phyloP scores from a whole-genome alignment of 1,140 invertebrate species.

The Trichoplusia ni region DNA sequence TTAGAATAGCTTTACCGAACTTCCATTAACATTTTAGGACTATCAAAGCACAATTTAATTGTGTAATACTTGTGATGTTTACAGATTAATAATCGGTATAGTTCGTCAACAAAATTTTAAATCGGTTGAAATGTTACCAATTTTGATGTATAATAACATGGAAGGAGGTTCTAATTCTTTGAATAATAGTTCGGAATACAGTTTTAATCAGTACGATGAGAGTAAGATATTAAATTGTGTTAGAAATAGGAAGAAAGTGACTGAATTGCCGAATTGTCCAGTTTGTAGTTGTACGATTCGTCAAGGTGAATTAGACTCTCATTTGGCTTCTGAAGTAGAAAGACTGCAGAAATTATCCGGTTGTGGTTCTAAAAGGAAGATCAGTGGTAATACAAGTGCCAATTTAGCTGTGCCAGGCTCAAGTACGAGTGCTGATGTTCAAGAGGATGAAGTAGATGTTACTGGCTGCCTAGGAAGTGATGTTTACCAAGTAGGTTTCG shows the following conservation, averaged over 20 bases:
- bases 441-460: conserved; percentile 68
- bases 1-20: conserved; percentile 49
- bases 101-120: conserved; percentile 44
- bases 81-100: conserved; percentile 59
- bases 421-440: conserved; percentile 52
- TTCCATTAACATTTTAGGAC: conserved; percentile 48
- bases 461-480: conserved; percentile 72
- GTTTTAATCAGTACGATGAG: conserved; percentile 60
- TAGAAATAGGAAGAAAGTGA: conserved; percentile 73
- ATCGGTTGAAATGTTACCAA: conserved; percentile 68
- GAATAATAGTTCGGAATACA: conserved; percentile 52
- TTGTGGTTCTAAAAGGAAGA: conserved; percentile 61
- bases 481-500: conserved; percentile 69
- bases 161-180: conserved; percentile 62
- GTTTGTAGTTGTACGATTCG: conserved; percentile 78
- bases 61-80: conserved; percentile 58
- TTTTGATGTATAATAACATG: conserved; percentile 72
- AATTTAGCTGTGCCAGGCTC: conserved; percentile 58
- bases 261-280: conserved; percentile 72
- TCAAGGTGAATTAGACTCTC: conserved; percentile 70
- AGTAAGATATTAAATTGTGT: conserved; percentile 73
- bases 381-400: conserved; percentile 51
- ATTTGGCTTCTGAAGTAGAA: conserved; percentile 73
- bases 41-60: conserved; percentile 46
- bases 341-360: conserved; percentile 66